A percentile compares a stretch with the other conserved stretches of the same genome.
phyloP scores from a whole-genome alignment of 2,888 invertebrate species.

The Rhogogaster chlorosoma region DNA sequence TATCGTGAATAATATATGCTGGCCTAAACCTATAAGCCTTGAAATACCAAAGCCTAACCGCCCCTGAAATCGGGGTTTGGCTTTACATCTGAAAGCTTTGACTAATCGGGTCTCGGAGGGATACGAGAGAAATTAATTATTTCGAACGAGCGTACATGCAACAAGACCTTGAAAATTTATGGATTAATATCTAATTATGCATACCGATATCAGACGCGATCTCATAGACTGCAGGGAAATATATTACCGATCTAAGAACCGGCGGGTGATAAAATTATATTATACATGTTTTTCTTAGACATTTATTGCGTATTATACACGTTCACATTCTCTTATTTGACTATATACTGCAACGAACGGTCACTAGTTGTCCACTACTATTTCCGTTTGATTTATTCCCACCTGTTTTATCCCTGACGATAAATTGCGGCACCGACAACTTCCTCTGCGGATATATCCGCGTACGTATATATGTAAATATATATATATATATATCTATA shows the following conservation, averaged over 20 bases:
- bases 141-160: constrained; percentile 22
- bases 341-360: neutral
- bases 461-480: neutral
- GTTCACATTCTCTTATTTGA: neutral
- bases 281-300: neutral
- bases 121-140: constrained; percentile 42
- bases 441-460: constrained; percentile 12
- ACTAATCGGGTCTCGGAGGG: constrained; percentile 50
- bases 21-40: constrained; percentile 48
- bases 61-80: constrained; percentile 50
- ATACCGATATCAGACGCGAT: neutral
- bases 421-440: constrained; percentile 41
- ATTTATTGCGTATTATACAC: neutral
- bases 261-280: neutral
- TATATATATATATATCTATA: neutral
- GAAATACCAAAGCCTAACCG: constrained; percentile 49
- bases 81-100: constrained; percentile 47
- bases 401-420: constrained; percentile 26
- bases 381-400: constrained; percentile 36
- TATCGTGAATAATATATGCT: constrained; percentile 50
- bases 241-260: neutral
- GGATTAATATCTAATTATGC: constrained; percentile 13
- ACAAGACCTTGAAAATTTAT: constrained; percentile 30
- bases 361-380: constrained; percentile 40
- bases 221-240: neutral